Percentiles rank a stretch among this genome's conserved stretches.
Evolutionary conservation across 2,797 vertebrate species (phyloP).

Genomic region (Coluber constrictor): DNA sequence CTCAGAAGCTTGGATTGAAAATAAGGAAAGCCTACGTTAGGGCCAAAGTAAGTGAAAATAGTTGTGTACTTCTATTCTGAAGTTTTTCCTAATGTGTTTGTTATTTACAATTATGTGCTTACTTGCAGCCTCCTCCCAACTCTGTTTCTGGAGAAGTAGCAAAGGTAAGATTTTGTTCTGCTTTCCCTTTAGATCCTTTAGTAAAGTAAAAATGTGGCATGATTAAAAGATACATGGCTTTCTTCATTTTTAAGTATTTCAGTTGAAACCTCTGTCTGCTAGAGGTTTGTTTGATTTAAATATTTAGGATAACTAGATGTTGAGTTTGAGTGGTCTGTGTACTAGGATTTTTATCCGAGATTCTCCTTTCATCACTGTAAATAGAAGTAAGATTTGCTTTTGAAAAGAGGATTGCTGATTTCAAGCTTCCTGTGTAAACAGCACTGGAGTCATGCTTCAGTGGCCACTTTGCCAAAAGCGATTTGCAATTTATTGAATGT

Average conservation of each 20-base stretch:
- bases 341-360: background rate
- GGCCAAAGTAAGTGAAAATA: slow-evolving; percentile 79
- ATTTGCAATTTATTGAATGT: background rate
- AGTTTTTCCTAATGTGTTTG: background rate
- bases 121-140: slow-evolving; percentile 83
- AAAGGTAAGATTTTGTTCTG: slow-evolving; percentile 72
- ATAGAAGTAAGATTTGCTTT: background rate
- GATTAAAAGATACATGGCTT: background rate
- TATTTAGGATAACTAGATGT: background rate
- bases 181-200: background rate
- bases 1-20: slow-evolving; percentile 93
- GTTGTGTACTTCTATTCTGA: background rate
- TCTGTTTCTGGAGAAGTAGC: slow-evolving; percentile 73
- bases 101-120: slow-evolving; percentile 48
- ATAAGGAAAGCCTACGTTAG: slow-evolving; percentile 96
- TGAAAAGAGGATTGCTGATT: background rate
- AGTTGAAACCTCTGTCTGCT: background rate
- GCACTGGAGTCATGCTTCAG: background rate
- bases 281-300: background rate
- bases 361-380: background rate
- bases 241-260: background rate
- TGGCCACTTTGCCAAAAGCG: background rate
- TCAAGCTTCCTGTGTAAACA: background rate
- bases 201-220: background rate
- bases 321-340: background rate